Conservation (phyloP, 2,888 invertebrate genomes). For the Dichetophora obliterata region DNA sequence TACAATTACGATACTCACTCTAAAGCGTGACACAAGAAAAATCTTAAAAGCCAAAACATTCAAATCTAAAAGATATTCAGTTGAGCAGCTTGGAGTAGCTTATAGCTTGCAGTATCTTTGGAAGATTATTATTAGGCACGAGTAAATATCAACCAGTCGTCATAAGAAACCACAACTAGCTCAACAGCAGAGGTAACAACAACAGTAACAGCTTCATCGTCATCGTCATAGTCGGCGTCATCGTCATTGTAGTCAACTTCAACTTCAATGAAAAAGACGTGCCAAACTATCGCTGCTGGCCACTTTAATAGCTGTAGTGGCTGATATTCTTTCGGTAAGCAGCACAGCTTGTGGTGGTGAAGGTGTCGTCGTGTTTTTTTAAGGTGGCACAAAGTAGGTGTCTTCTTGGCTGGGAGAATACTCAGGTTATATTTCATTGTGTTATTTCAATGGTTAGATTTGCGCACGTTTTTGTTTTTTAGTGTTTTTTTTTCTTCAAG, state of each 20-base stretch:
- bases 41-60: conserved; percentile 15
- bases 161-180: not conserved
- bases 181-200: not conserved
- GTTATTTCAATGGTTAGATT: not conserved
- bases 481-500: not conserved
- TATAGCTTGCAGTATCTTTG: not conserved
- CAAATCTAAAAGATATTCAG: not conserved
- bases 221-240: not conserved
- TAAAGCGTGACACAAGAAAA: not conserved
- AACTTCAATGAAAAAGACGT: conserved; percentile 1
- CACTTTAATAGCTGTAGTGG: not conserved
- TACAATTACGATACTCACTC: conserved; percentile 1
- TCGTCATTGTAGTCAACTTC: not conserved
- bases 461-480: not conserved
- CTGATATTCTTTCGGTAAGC: not conserved
- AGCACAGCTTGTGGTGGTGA: not conserved
- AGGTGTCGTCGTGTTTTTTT: not conserved
- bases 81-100: not conserved
- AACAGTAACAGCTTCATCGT: not conserved
- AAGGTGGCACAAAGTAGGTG: not conserved
- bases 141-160: conserved; percentile 6
- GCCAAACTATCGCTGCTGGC: not conserved
- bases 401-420: not conserved
- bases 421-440: not conserved
- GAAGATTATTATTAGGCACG: conserved; percentile 1